phyloP scores from a whole-genome alignment of 2,113 vertebrate genomes.

The Xiphorhynchus elegans region DNA sequence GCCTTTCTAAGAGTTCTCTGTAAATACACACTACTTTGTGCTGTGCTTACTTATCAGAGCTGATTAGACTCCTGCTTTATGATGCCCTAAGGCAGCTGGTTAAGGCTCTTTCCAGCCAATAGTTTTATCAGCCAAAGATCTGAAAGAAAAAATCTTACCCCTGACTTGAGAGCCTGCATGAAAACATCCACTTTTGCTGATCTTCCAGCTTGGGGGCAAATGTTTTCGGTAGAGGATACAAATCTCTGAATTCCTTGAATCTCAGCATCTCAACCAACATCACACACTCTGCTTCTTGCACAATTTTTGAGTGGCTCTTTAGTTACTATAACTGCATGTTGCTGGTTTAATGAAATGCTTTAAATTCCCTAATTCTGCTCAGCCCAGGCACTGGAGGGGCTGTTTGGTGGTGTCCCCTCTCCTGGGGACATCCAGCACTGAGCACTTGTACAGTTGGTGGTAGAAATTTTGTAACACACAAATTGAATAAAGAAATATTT shows the following conservation, averaged over 20 bases:
- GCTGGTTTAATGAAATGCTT: not conserved
- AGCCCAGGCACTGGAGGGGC: not conserved
- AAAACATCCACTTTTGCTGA: not conserved
- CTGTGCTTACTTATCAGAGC: not conserved
- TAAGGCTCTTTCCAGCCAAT: not conserved
- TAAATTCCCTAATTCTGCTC: accelerated
- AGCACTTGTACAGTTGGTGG: not conserved
- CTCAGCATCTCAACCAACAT: not conserved
- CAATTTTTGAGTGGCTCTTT: not conserved
- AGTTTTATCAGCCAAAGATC: not conserved
- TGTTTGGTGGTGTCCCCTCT: not conserved
- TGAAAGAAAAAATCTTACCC: not conserved
- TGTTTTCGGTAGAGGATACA: not conserved
- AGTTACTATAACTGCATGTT: not conserved
- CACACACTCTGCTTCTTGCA: not conserved
- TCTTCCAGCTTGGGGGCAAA: not conserved
- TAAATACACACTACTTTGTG: not conserved
- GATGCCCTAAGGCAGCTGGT: not conserved
- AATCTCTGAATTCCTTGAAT: not conserved
- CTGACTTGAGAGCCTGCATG: not conserved
- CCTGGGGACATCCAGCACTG: not conserved
- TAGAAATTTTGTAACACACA: not conserved
- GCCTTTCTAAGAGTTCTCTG: not conserved
- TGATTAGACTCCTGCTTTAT: not conserved
- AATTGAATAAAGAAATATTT: slow-evolving; percentile 43